Percentiles rank a stretch among this genome's conserved stretches.
phyloP scores from a whole-genome alignment of 2,888 invertebrate species.

The Hirudinaria manillensis region DNA sequence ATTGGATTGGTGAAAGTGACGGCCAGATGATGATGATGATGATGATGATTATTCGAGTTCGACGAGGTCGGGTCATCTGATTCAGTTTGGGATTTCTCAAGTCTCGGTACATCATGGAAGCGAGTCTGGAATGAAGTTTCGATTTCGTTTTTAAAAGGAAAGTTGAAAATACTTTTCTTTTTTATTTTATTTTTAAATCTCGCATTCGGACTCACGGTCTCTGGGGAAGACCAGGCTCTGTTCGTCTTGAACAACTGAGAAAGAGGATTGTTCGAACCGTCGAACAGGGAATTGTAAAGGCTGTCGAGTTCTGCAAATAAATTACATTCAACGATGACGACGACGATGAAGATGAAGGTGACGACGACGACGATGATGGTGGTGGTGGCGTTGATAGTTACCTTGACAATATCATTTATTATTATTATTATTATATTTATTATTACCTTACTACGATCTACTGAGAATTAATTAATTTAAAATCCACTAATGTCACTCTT shows the following conservation, averaged over 20 bases:
- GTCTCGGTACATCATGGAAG: neutral
- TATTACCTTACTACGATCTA: no score
- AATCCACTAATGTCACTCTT: no score
- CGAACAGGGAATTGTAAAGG: constrained; percentile 4
- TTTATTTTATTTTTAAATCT: neutral
- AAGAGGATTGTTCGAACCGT: neutral
- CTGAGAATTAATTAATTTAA: no score
- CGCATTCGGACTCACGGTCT: neutral
- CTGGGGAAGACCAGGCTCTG: neutral
- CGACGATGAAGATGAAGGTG: no score
- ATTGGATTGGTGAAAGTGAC: neutral
- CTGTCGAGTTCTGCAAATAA: neutral
- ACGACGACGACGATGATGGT: no score
- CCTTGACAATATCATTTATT: no score
- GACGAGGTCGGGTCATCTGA: neutral
- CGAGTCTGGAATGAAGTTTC: no score
- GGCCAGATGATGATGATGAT: neutral
- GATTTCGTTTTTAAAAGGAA: neutral
- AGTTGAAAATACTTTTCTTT: neutral
- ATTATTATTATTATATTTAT: no score
- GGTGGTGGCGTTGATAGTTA: no score
- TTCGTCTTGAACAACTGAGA: constrained; percentile 16
- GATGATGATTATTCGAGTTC: neutral
- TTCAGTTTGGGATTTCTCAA: neutral
- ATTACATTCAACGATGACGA: neutral